Conservation (phyloP, 1,140 invertebrate genomes). For the Coelopa frigida region DNA sequence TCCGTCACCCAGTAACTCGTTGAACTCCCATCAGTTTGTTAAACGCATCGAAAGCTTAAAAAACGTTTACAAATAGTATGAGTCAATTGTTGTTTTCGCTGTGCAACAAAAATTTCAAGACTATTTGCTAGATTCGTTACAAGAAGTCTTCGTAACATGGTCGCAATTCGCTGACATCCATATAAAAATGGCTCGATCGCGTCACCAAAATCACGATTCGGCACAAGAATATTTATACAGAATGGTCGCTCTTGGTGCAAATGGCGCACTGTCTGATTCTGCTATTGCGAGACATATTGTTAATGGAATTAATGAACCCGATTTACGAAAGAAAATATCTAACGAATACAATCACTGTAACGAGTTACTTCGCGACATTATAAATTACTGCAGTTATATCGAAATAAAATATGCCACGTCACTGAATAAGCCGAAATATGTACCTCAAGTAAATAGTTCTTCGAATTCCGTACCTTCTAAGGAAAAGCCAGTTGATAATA, state of each 20-base stretch:
- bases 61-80: not conserved
- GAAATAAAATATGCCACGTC: conserved; percentile 1
- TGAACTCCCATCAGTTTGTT: conserved; percentile 2
- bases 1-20: too few species aligned
- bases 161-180: not conserved
- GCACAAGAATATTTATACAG: not conserved
- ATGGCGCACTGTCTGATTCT: not conserved
- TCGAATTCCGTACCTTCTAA: not conserved
- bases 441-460: not conserved
- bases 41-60: conserved; percentile 1
- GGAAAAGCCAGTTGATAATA: too few species aligned
- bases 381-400: conserved; percentile 4
- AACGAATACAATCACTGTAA: not conserved
- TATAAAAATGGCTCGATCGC: not conserved
- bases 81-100: conserved; percentile 1
- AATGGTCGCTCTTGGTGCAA: not conserved
- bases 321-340: conserved; percentile 1
- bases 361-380: not conserved
- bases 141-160: too few species aligned
- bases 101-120: not conserved
- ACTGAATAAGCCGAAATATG: not conserved
- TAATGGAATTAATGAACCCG: conserved; percentile 4
- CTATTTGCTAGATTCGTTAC: too few species aligned
- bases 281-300: not conserved
- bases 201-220: not conserved